phyloP scores from a whole-genome alignment of 1,140 invertebrate species.

The Diuraphis noxia region DNA sequence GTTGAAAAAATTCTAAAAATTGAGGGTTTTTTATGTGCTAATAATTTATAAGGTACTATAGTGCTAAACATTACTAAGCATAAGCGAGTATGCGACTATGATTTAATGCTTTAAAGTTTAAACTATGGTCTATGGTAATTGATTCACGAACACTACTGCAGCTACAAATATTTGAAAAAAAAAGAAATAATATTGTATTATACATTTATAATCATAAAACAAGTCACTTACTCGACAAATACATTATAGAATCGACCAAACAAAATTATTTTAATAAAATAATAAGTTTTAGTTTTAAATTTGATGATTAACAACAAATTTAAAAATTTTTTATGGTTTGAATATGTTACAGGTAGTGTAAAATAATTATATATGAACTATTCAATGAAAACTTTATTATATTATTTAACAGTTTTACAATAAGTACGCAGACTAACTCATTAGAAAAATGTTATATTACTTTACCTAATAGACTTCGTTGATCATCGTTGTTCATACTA shows the following conservation, averaged over 20 bases:
- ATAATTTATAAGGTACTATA: too few species aligned
- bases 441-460: neutral
- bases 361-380: neutral
- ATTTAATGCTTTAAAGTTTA: too few species aligned
- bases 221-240: neutral
- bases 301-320: neutral
- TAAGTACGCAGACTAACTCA: neutral
- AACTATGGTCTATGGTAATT: too few species aligned
- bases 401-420: neutral
- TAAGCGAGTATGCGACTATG: too few species aligned
- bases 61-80: too few species aligned
- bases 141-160: neutral
- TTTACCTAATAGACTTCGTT: slow-evolving; percentile 19
- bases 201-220: neutral
- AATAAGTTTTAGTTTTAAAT: neutral
- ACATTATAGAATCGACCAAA: neutral
- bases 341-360: too few species aligned
- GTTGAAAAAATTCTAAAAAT: neutral
- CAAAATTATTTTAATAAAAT: neutral
- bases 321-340: too few species aligned
- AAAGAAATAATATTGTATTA: neutral
- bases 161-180: neutral
- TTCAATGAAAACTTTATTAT: neutral
- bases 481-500: neutral
- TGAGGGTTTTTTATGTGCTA: too few species aligned